Evolutionary conservation across 2,888 invertebrate genomes (phyloP).

Genomic region (Falcaria lacertinaria): DNA sequence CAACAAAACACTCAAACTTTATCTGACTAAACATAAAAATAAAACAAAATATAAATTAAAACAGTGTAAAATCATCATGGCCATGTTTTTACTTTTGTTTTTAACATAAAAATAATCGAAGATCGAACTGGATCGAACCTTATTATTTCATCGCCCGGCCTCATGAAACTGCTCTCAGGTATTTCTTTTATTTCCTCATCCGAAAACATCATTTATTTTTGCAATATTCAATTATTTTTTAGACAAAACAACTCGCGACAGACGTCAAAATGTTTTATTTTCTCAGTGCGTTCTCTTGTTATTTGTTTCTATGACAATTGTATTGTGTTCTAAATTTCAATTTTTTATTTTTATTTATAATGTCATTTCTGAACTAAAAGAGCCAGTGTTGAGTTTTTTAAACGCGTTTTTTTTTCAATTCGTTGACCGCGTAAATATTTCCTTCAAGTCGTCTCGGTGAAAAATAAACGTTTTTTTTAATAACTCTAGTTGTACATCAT

Average conservation of each 20-base stretch:
- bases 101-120: conserved; percentile 34
- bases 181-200: conserved; percentile 74
- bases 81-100: conserved; percentile 35
- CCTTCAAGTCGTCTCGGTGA: too few relatives aligned
- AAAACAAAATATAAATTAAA: conserved; percentile 30
- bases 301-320: conserved; percentile 57
- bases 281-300: conserved; percentile 44
- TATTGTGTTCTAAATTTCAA: conserved; percentile 40
- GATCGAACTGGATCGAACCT: conserved; percentile 62
- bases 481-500: too few relatives aligned
- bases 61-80: conserved; percentile 46
- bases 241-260: conserved; percentile 50
- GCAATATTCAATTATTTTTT: conserved; percentile 71
- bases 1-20: conserved; percentile 10
- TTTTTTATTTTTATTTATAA: conserved; percentile 23
- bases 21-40: conserved; percentile 9
- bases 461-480: too few relatives aligned
- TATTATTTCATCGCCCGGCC: conserved; percentile 69
- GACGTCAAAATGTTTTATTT: conserved; percentile 58
- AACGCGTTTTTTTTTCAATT: neutral
- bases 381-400: conserved; percentile 10
- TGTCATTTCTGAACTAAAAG: neutral
- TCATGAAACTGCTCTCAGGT: conserved; percentile 58
- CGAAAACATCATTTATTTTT: conserved; percentile 74
- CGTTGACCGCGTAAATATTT: too few relatives aligned